phyloP scores from a whole-genome alignment of 37 sponge, comb jelly and placozoan genomes.

The Aplysina aerophoba region DNA sequence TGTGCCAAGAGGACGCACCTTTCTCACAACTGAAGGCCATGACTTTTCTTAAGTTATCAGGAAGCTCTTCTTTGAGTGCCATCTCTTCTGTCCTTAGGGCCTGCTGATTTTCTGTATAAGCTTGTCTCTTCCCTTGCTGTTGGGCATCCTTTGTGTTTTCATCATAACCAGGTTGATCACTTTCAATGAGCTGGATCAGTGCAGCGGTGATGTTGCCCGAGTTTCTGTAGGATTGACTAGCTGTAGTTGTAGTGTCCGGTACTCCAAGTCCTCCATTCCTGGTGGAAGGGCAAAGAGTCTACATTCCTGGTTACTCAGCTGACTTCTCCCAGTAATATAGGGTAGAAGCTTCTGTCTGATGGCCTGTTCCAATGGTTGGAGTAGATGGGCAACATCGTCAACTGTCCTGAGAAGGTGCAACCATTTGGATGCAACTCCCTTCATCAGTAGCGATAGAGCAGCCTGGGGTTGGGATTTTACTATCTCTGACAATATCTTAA shows the following conservation, averaged over 20 bases:
- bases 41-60: background rate
- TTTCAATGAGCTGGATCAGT: background rate
- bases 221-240: background rate
- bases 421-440: too few relatives aligned
- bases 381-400: too few relatives aligned
- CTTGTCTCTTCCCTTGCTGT: too few relatives aligned
- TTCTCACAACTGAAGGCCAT: conserved; percentile 21
- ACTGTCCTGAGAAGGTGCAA: too few relatives aligned
- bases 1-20: conserved; percentile 38
- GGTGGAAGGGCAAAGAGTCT: background rate
- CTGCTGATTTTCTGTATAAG: too few relatives aligned
- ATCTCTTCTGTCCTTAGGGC: too few relatives aligned
- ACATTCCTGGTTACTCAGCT: background rate
- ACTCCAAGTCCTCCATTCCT: background rate
- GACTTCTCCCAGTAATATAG: background rate
- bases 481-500: too few relatives aligned
- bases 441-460: too few relatives aligned
- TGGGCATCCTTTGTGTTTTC: background rate
- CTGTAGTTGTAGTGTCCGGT: background rate
- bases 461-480: too few relatives aligned
- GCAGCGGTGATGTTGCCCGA: background rate
- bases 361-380: too few relatives aligned
- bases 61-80: conserved; percentile 23
- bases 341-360: background rate
- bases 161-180: background rate